These are phyloP conservation scores for Melanocharis versteri DNA, from an alignment of 2,113 vertebrate species.

Conservation along the genomic window DNA sequence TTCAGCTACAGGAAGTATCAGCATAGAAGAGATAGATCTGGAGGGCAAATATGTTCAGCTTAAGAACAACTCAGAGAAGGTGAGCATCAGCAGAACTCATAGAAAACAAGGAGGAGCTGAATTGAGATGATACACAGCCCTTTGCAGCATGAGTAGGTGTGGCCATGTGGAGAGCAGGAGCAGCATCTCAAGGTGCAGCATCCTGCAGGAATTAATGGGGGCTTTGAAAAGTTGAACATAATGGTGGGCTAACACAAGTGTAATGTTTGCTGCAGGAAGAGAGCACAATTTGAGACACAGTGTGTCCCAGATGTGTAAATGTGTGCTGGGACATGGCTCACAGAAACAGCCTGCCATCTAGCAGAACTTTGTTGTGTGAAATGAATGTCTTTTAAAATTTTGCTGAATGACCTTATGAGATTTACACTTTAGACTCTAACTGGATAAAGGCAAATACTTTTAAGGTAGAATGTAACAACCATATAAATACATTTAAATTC, in stretches of 20 bases:
- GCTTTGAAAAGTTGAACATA: not conserved
- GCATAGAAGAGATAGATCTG: constrained; percentile 86
- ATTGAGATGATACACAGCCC: not conserved
- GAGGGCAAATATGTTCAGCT: constrained; percentile 90
- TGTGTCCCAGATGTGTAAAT: not conserved
- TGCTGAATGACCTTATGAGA: not conserved
- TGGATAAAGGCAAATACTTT: not conserved
- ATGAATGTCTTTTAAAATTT: not conserved
- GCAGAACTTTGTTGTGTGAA: not conserved
- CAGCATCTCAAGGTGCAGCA: not conserved
- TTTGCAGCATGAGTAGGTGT: not conserved
- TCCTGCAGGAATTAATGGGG: not conserved
- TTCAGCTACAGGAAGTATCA: constrained; percentile 79
- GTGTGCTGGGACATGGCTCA: not conserved
- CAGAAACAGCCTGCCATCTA: not conserved
- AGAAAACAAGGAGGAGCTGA: not conserved
- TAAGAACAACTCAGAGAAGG: constrained; percentile 87
- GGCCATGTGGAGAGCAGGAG: not conserved
- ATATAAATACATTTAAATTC: not conserved
- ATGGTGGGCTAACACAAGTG: not conserved
- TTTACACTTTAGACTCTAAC: not conserved
- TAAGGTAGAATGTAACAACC: not conserved
- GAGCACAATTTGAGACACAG: not conserved
- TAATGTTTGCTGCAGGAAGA: not conserved
- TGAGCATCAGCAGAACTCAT: constrained; percentile 12